These are phyloP conservation scores for Rousettus madagascariensis DNA, from an alignment of 2,797 vertebrate species.

Conservation along the genomic window DNA sequence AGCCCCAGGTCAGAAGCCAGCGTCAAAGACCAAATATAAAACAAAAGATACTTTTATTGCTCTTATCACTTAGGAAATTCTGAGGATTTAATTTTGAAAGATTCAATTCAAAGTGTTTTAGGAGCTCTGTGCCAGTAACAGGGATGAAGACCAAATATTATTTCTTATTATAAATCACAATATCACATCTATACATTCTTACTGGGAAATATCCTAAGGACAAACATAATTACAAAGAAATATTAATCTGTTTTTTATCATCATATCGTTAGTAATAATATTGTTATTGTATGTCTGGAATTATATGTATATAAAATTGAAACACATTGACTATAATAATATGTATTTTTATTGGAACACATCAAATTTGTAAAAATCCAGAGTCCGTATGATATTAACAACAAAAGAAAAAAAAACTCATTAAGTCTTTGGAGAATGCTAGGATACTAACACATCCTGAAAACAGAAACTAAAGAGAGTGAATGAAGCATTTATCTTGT, in stretches of 20 bases:
- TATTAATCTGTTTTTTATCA: not conserved
- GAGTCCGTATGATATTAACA: not conserved
- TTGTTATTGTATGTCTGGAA: not conserved
- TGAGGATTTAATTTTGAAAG: not conserved
- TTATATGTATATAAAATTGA: not conserved
- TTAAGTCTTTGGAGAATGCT: not conserved
- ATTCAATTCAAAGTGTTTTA: not conserved
- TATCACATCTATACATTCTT: not conserved
- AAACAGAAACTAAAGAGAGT: not conserved
- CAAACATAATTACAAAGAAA: not conserved
- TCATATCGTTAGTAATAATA: not conserved
- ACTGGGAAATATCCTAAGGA: not conserved
- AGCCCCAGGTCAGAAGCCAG: not conserved
- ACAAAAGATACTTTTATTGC: not conserved
- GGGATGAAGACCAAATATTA: not conserved
- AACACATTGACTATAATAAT: not conserved
- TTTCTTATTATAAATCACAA: not conserved
- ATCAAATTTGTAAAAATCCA: not conserved
- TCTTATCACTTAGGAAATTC: not conserved
- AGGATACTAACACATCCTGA: not conserved
- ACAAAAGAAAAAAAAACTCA: not conserved
- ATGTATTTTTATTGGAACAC: not conserved
- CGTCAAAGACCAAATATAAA: not conserved
- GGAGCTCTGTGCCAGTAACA: not conserved
- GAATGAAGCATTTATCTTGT: not conserved